Conservation (phyloP, 2,113 vertebrate species). For the Thunnus maccoyii region DNA sequence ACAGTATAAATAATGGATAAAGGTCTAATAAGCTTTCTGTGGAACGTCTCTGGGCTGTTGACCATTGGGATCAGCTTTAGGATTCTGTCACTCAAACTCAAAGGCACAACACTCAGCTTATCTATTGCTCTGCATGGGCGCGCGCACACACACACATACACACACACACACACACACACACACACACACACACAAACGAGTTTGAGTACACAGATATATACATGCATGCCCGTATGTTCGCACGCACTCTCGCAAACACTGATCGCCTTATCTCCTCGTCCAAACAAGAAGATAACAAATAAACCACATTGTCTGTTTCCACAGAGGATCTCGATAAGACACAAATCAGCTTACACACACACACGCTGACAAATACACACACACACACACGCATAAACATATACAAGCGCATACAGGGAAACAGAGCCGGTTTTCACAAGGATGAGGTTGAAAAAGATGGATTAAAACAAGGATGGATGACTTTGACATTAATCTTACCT, state of each 20-base stretch:
- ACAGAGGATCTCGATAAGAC: slow-evolving; percentile 74
- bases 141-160: slow-evolving; percentile 7
- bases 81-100: slow-evolving; percentile 72
- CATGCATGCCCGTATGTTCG: neutral
- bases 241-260: slow-evolving; percentile 30
- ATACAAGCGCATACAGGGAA: slow-evolving; percentile 10
- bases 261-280: slow-evolving; percentile 73
- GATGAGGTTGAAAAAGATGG: neutral
- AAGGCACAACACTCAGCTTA: slow-evolving; percentile 59
- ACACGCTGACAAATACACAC: neutral
- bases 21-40: slow-evolving; percentile 68
- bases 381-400: slow-evolving; percentile 1
- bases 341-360: slow-evolving; percentile 74
- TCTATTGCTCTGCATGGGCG: slow-evolving; percentile 22
- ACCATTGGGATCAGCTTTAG: slow-evolving; percentile 69
- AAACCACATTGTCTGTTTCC: slow-evolving; percentile 77
- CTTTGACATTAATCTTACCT: slow-evolving; percentile 65
- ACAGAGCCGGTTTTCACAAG: slow-evolving; percentile 2
- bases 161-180: slow-evolving; percentile 7
- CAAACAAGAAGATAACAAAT: slow-evolving; percentile 79
- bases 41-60: slow-evolving; percentile 72
- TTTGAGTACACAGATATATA: neutral
- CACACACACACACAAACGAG: neutral
- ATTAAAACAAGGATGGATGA: slow-evolving; percentile 59
- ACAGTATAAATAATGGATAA: slow-evolving; percentile 72